Base-by-base conservation (phyloP, 2,888 invertebrate species). In the Nomada fucata region DNA sequence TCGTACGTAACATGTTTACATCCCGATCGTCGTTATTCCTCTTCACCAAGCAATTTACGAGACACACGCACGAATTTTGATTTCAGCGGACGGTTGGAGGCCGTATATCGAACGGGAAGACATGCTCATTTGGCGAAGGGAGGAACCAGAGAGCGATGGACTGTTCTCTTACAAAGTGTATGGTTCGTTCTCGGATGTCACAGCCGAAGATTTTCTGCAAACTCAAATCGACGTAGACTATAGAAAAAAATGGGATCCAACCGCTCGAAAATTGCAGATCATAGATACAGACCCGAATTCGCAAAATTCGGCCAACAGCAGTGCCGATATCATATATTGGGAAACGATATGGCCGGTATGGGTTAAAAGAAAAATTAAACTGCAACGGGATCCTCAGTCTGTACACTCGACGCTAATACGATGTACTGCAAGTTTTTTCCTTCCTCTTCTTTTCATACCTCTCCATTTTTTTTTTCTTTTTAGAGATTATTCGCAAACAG, bases 331-430 rank as follows among this genome's bases (percentile, higher is more conserved):
- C 55, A 94, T 98, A 76, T 98, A 98, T 90, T 98, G 98, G 98
- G 97, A 98, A 94, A 97, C 97, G 94, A 94, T 96, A 76, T 98
- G 98, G 97, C 98, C 98, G 86, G 97, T 97, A 93, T 94, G 96
- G 94, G 73, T n/a, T 26, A 65, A 60, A 36, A 2, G 57, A 18
- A 2, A 11, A 15, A 29, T 29, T 5, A 2, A 36, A 7, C 36
- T 36, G 36, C 36, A 36, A 36, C 36, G 7, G 0, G 36, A 36
- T 7, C 36, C 36, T 36, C 36, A 36, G 36, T 36, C 36, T 36
- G 36, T 36, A 36, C 36, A 36, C 7, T 36, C 36, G 36, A 36
- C 36, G 36, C 5, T 36, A 36, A 29, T 36, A 36, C 7, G 36
- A 0, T 36, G 9, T 36, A 36, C 7, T 7, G 7, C 36, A 36